Conservation (phyloP, 2,888 invertebrate genomes). For the Endotricha flammealis region DNA sequence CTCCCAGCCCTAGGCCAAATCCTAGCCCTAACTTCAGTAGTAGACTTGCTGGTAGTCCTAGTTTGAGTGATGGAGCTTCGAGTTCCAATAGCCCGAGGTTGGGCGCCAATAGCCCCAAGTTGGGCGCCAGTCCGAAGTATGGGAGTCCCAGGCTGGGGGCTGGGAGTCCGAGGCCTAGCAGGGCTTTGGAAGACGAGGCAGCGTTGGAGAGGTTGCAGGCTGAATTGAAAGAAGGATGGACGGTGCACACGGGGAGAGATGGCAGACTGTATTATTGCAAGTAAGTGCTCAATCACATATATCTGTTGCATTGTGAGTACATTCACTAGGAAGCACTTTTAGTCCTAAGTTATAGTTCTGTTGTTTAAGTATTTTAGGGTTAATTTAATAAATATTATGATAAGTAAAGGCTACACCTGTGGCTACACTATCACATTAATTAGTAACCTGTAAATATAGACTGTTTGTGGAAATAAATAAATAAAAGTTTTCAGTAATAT, state of each 20-base stretch:
- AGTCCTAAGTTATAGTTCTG: no score
- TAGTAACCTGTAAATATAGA: no score
- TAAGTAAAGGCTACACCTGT: no score
- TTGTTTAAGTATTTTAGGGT: no score
- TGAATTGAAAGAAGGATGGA: constrained; percentile 85
- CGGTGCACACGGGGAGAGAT: constrained; percentile 86
- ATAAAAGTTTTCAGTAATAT: no score
- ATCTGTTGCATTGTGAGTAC: no score
- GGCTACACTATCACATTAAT: no score
- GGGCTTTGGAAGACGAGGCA: constrained; percentile 55
- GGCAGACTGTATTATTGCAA: constrained; percentile 94
- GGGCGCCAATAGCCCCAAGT: constrained; percentile 38
- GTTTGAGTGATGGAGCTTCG: constrained; percentile 50
- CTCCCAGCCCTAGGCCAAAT: constrained; percentile 53
- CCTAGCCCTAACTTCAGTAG: constrained; percentile 40
- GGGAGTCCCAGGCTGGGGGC: constrained; percentile 61
- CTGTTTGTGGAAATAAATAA: no score
- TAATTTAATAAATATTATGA: no score
- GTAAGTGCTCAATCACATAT: no score
- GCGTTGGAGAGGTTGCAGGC: constrained; percentile 78
- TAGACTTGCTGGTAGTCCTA: constrained; percentile 49
- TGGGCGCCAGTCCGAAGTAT: constrained; percentile 59
- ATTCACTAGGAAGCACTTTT: no score
- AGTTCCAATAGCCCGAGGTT: constrained; percentile 44
- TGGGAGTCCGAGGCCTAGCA: constrained; percentile 55